Evolutionary conservation across 2,888 invertebrate genomes (phyloP), one percentile per base, ranked within the genome.

Genomic region (Rhogogaster chlorosoma): DNA sequence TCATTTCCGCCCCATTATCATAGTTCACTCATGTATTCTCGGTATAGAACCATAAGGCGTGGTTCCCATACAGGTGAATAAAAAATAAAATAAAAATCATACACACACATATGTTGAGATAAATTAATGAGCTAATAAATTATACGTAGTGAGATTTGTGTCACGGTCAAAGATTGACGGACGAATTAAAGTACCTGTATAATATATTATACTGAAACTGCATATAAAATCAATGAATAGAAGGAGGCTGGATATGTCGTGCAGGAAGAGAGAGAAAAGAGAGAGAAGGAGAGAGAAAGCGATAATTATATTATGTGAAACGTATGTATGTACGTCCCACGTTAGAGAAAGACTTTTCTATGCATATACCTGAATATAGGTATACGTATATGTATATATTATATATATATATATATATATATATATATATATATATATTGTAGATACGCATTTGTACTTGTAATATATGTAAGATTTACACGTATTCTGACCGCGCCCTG

Each of bases 401-500:
- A n/a, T n/a, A n/a, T n/a, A n/a, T n/a, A n/a, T n/a, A n/a, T n/a
- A n/a, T n/a, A n/a, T n/a, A n/a, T n/a, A n/a, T n/a, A n/a, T n/a
- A n/a, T n/a, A n/a, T n/a, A n/a, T n/a, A n/a, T n/a, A n/a, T 36
- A 61, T 80, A 80, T 18, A 26, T 82, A 53, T 36, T 15, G 15
- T 15, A 36, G 38, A 61, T 49, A 38, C n/a, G 64, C 9, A 22
- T 38, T 38, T 22, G 80, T 38, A 80, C 26, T 36, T 61, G n/a
- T 29, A 53, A 53, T 32, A 49, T 18, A 77, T 61, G 45, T 32
- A 29, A 77, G 77, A 53, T 80, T 36, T 61, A 36, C 80, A 61
- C 67, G 61, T 42, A 87, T 77, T 83, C 83, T 64, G 67, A 87
- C 87, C 89, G 89, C 88, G 87, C 86, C 88, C 86, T 86, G 86